Conservation (phyloP, 2,888 invertebrate genomes). For the Pyrocoelia pectoralis region DNA sequence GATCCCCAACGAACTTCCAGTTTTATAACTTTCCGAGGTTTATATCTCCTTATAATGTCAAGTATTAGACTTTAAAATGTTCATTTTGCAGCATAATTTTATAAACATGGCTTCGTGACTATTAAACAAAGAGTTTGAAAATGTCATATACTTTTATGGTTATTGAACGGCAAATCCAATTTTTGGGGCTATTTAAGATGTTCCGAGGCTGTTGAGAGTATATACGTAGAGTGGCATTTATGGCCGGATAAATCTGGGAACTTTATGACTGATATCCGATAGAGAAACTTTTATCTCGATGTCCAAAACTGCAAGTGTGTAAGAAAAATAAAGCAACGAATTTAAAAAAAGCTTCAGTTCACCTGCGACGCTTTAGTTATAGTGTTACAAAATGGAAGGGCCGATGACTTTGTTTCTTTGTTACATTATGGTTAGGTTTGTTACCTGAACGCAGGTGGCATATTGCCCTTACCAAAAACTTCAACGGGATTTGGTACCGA, state of each 20-base stretch:
- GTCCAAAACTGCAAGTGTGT: slow-evolving; percentile 13
- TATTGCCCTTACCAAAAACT: slow-evolving; percentile 26
- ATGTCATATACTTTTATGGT: slow-evolving; percentile 61
- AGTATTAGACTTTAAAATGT: slow-evolving; percentile 60
- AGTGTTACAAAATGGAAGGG: slow-evolving; percentile 25
- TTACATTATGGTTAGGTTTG: slow-evolving; percentile 20
- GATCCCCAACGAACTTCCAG: slow-evolving; percentile 49
- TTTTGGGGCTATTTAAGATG: slow-evolving; percentile 61
- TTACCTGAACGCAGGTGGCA: slow-evolving; percentile 32
- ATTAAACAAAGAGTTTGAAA: slow-evolving; percentile 60
- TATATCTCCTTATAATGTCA: slow-evolving; percentile 58
- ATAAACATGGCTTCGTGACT: slow-evolving; percentile 59
- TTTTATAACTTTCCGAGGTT: slow-evolving; percentile 58
- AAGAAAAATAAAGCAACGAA: neutral
- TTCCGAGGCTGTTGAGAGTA: slow-evolving; percentile 52
- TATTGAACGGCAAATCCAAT: slow-evolving; percentile 62
- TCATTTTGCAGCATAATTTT: slow-evolving; percentile 61
- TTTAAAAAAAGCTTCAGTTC: slow-evolving; percentile 6
- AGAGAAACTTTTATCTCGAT: slow-evolving; percentile 16
- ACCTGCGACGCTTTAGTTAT: slow-evolving; percentile 19
- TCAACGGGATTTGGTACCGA: slow-evolving; percentile 21
- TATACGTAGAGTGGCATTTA: slow-evolving; percentile 58
- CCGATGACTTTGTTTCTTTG: slow-evolving; percentile 30
- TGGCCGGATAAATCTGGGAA: slow-evolving; percentile 53
- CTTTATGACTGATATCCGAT: slow-evolving; percentile 50